phyloP scores from a whole-genome alignment of 1,140 invertebrate genomes.

The Asobara japonica region DNA sequence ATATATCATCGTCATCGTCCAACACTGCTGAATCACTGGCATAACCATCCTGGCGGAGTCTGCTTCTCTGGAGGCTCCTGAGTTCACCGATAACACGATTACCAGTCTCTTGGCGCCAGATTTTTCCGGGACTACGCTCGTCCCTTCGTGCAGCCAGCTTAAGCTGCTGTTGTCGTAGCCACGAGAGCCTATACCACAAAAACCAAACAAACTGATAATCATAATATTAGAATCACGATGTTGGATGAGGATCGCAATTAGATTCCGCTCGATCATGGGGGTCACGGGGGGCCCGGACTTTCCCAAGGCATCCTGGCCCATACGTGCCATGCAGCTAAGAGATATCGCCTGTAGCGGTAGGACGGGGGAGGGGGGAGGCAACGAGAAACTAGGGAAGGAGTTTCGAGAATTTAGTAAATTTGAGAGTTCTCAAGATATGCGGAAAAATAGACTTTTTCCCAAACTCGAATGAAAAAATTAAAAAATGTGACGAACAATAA shows the following conservation, averaged over 20 bases:
- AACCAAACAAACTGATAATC: constrained; percentile 6
- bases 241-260: constrained; percentile 17
- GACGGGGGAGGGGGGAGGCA: neutral
- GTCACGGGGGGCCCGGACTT: constrained; percentile 4
- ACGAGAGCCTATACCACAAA: constrained; percentile 28
- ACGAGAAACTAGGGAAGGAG: neutral
- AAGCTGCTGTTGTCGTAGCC: constrained; percentile 76
- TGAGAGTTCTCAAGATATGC: too few relatives aligned
- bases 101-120: constrained; percentile 78
- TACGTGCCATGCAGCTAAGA: neutral
- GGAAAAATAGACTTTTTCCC: too few relatives aligned
- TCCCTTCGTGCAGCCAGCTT: constrained; percentile 74
- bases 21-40: constrained; percentile 82
- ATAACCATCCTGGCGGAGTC: constrained; percentile 72
- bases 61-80: constrained; percentile 67
- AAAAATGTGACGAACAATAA: too few relatives aligned
- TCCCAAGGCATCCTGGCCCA: neutral
- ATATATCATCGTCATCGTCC: constrained; percentile 71
- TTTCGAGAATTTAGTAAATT: too few relatives aligned
- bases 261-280: constrained; percentile 12
- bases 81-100: constrained; percentile 72
- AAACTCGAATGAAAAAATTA: too few relatives aligned
- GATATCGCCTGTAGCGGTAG: too few relatives aligned
- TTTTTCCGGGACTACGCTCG: constrained; percentile 72
- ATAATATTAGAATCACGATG: constrained; percentile 21